These are phyloP conservation scores for Drosophila atroscutellata DNA, from an alignment of 2,888 invertebrate species.

Conservation along the genomic window DNA sequence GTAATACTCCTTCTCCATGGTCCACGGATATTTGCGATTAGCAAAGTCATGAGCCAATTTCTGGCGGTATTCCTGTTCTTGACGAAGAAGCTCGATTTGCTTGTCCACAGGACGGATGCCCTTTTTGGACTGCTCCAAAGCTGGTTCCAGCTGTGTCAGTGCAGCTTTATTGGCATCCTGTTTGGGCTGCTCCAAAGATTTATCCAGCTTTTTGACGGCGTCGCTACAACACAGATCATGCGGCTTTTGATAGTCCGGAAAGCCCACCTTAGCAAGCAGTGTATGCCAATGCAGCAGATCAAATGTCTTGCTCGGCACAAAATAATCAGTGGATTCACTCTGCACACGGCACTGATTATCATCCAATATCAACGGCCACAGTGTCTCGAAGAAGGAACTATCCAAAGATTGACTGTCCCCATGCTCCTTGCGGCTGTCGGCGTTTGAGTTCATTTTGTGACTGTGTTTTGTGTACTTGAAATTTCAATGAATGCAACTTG, in stretches of 20 bases:
- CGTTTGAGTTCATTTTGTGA: slow-evolving; percentile 7
- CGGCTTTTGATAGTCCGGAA: slow-evolving; percentile 56
- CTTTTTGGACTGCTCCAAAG: too few relatives aligned
- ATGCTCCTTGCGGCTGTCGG: background rate
- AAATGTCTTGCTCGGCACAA: slow-evolving; percentile 65
- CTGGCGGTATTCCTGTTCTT: slow-evolving; percentile 53
- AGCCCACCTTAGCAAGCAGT: slow-evolving; percentile 63
- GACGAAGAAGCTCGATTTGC: slow-evolving; percentile 31
- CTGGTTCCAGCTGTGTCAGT: background rate
- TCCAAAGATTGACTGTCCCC: slow-evolving; percentile 38
- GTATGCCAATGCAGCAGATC: slow-evolving; percentile 66
- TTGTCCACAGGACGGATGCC: slow-evolving; percentile 54
- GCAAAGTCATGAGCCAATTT: slow-evolving; percentile 72
- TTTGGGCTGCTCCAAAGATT: slow-evolving; percentile 20
- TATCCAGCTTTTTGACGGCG: slow-evolving; percentile 23
- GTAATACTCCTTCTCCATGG: slow-evolving; percentile 61
- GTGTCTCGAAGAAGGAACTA: slow-evolving; percentile 66
- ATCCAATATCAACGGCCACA: slow-evolving; percentile 80
- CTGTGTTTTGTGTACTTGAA: slow-evolving; percentile 48
- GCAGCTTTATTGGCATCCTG: slow-evolving; percentile 23
- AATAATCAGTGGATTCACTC: slow-evolving; percentile 49
- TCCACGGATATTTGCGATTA: slow-evolving; percentile 73
- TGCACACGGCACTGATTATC: slow-evolving; percentile 66
- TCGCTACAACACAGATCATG: slow-evolving; percentile 52
- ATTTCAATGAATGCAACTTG: slow-evolving; percentile 60